These are phyloP conservation scores for Sylvilagus floridanus DNA, from an alignment of 2,797 vertebrate genomes.

Conservation along the genomic window DNA sequence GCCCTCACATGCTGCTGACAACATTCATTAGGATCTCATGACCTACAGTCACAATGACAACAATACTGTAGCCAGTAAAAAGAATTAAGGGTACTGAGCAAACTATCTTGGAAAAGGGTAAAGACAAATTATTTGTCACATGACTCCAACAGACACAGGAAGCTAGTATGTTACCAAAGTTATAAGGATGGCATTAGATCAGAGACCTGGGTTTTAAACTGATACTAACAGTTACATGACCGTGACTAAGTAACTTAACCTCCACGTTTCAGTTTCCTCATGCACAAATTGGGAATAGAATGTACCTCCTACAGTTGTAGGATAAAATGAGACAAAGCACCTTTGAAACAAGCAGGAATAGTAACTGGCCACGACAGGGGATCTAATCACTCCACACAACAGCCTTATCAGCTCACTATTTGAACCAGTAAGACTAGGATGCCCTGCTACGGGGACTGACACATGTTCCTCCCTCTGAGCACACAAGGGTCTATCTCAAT, in stretches of 20 bases:
- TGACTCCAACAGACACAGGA: not conserved
- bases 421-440: not conserved
- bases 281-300: not conserved
- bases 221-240: not conserved
- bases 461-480: not conserved
- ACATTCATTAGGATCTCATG: not conserved
- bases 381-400: not conserved
- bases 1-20: not conserved
- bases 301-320: not conserved
- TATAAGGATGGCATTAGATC: not conserved
- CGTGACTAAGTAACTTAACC: not conserved
- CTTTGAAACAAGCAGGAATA: not conserved
- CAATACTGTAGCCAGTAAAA: not conserved
- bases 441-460: not conserved
- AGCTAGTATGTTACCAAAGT: not conserved
- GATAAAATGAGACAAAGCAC: not conserved
- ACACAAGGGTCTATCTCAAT: not conserved
- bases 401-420: not conserved
- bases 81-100: not conserved
- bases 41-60: slow-evolving; percentile 16
- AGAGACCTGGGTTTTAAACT: not conserved
- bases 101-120: not conserved
- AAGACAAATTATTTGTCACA: not conserved
- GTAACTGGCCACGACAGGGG: not conserved
- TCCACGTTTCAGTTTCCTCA: not conserved